Percentiles rank a stretch among this genome's conserved stretches.
Evolutionary conservation across 2,797 vertebrate genomes (phyloP).

Genomic region (Sebastes miniatus): DNA sequence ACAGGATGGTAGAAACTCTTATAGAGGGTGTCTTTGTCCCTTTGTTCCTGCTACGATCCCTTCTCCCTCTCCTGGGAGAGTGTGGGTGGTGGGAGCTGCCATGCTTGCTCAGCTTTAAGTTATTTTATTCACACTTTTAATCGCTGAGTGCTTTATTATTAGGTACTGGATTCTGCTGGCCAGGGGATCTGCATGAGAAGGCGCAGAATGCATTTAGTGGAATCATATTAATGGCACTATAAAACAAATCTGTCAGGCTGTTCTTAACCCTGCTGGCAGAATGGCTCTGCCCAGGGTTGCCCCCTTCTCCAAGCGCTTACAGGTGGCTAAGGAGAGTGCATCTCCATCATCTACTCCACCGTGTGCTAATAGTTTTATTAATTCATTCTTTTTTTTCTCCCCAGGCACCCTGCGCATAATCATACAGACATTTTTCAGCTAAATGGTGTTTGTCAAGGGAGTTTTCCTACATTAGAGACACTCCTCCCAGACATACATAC

Average conservation of each 20-base stretch:
- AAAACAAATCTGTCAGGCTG: constrained; percentile 84
- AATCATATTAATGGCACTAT: constrained; percentile 83
- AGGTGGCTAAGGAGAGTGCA: constrained; percentile 81
- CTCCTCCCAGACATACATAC: constrained; percentile 66
- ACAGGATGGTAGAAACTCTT: constrained; percentile 79
- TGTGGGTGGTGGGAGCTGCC: constrained; percentile 81
- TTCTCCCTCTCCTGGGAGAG: constrained; percentile 75
- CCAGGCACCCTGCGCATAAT: constrained; percentile 71
- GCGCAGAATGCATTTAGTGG: constrained; percentile 80
- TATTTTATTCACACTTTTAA: constrained; percentile 88
- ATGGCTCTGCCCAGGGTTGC: constrained; percentile 67
- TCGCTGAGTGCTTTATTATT: constrained; percentile 88
- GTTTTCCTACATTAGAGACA: constrained; percentile 69
- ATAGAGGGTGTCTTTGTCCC: constrained; percentile 80
- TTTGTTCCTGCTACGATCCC: constrained; percentile 78
- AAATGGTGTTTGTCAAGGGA: constrained; percentile 80
- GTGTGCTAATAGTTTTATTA: constrained; percentile 81
- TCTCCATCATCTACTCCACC: constrained; percentile 79
- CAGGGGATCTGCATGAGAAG: constrained; percentile 79
- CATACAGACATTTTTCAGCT: constrained; percentile 78
- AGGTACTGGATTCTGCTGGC: constrained; percentile 81
- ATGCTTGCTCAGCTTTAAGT: constrained; percentile 83
- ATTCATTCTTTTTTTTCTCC: constrained; percentile 71
- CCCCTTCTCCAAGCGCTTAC: constrained; percentile 76
- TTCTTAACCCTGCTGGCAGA: constrained; percentile 82